phyloP scores from a whole-genome alignment of 2,797 vertebrate species.

The Etheostoma perlongum region DNA sequence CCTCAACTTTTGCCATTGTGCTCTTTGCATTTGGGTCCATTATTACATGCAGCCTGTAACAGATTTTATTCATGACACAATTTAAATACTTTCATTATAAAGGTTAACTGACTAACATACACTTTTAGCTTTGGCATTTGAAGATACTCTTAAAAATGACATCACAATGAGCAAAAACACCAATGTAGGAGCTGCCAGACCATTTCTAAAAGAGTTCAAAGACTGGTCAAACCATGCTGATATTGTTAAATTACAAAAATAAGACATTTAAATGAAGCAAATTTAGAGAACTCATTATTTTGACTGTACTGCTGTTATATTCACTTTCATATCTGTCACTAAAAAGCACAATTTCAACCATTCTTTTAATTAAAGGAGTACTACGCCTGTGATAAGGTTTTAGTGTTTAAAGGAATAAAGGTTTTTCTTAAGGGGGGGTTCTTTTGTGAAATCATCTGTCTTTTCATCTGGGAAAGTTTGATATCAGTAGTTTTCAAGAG shows the following conservation, averaged over 20 bases:
- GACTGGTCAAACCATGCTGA: background rate
- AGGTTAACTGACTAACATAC: too few relatives aligned
- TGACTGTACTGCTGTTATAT: background rate
- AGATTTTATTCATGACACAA: too few relatives aligned
- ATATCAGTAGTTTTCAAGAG: conserved; percentile 28
- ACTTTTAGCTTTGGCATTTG: too few relatives aligned
- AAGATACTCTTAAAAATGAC: too few relatives aligned
- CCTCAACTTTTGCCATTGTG: too few relatives aligned
- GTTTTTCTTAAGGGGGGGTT: background rate
- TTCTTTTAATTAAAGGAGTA: conserved; percentile 18
- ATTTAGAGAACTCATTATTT: conserved; percentile 7
- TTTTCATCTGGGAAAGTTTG: conserved; percentile 25
- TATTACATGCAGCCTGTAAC: too few relatives aligned
- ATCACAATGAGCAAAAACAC: too few relatives aligned
- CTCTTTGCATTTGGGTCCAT: too few relatives aligned
- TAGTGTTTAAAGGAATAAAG: conserved; percentile 3
- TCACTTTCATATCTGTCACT: conserved; percentile 10
- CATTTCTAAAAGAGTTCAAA: too few relatives aligned
- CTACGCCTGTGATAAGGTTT: conserved; percentile 25
- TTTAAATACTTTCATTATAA: too few relatives aligned
- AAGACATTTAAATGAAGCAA: background rate
- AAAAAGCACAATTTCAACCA: conserved; percentile 13
- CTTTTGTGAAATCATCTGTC: background rate
- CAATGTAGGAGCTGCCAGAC: too few relatives aligned
- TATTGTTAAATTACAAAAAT: background rate